A percentile compares a stretch with the other conserved stretches of the same genome.
These are phyloP conservation scores for Accipiter cooperii DNA, from an alignment of 2,113 vertebrate species.

Conservation along the genomic window DNA sequence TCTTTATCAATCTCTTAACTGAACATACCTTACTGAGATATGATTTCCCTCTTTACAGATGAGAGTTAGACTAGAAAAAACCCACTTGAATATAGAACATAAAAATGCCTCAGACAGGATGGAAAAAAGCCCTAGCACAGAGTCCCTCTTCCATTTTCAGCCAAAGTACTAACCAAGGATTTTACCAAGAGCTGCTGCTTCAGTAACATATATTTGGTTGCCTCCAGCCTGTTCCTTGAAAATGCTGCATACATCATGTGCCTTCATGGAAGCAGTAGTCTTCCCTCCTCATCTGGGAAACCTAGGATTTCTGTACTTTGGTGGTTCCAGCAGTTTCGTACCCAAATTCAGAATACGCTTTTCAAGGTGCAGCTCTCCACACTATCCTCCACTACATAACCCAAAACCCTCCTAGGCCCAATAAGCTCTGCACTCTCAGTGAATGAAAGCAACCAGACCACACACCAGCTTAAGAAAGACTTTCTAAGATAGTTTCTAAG, in stretches of 20 bases:
- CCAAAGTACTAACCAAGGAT: background rate
- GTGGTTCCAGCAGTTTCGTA: background rate
- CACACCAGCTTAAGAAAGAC: background rate
- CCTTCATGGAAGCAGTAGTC: background rate
- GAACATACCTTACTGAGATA: background rate
- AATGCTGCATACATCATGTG: background rate
- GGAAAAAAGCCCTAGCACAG: background rate
- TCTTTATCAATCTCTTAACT: background rate
- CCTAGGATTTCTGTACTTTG: background rate
- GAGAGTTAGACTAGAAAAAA: background rate
- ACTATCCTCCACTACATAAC: fast-evolving
- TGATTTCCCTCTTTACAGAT: background rate
- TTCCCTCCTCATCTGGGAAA: background rate
- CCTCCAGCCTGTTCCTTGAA: background rate
- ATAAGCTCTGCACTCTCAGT: background rate
- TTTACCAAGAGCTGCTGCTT: background rate
- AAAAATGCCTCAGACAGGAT: background rate
- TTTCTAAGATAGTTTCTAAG: background rate
- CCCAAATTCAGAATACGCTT: background rate
- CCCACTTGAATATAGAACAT: background rate
- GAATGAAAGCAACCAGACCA: background rate
- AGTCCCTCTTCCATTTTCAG: background rate
- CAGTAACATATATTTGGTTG: background rate
- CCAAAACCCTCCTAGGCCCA: background rate
- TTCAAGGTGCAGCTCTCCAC: background rate